Evolutionary conservation across 2,888 invertebrate genomes (phyloP), one percentile per base, ranked within the genome.

Genomic region (Bhutanitis thaidina): DNA sequence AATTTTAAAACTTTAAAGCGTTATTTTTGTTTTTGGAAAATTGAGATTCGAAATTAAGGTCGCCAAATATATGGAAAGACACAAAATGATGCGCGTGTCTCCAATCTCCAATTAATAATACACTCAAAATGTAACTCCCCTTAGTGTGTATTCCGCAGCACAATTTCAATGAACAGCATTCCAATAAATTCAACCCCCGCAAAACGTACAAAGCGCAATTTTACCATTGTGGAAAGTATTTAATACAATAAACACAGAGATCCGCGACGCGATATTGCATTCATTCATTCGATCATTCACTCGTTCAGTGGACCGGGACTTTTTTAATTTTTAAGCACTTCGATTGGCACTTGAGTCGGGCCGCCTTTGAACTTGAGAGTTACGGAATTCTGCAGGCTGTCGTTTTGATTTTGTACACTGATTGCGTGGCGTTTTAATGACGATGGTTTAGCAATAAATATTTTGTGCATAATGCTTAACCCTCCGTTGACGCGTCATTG

Each of bases 311-410:
- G 71, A 68, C 65, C 65, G 69, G 68, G 61, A 59, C 48, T 56
- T 63, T 67, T 73, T 74, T 70, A 59, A 68, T 72, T 73, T 64
- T 69, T 65, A 70, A 76, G 71, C 62, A 77, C 77, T 86, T 80
- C 80, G 82, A 86, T 86, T 84, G 81, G 81, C 75, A 74, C 77
- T 80, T 71, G 63, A 75, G 79, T 70, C 85, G 84, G 85, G 74
- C 57, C 59, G 72, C 84, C 78, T 85, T 84, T 77, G 77, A 81
- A 58, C 62, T 62, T 67, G 57, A 67, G 64, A 70, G 71, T 76
- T 71, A 58, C 62, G 55, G 62, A 61, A 58, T 61, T 58, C 56
- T 55, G 58, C 57, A 59, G 53, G 41, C 58, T 54, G 56, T 59
- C 44, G 59, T 56, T 61, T 58, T 55, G 67, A 69, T 71, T 61